phyloP scores from a whole-genome alignment of 2,797 vertebrate genomes.

The Malurus leucopterus region DNA sequence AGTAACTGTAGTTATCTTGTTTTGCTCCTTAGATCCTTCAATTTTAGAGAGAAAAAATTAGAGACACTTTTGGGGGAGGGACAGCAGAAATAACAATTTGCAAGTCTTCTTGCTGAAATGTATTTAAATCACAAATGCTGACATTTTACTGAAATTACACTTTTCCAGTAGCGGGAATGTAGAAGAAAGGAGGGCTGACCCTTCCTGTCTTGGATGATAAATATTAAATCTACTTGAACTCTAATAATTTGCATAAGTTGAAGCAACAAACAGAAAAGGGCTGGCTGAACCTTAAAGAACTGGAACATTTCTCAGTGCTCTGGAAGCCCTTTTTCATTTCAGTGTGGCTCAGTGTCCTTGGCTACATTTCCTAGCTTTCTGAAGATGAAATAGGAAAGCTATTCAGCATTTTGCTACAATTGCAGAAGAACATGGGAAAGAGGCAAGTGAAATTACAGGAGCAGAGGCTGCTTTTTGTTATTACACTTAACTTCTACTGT shows the following conservation, averaged over 20 bases:
- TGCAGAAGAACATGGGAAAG: background rate
- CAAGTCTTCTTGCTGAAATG: background rate
- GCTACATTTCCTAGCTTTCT: constrained; percentile 39
- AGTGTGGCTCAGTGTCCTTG: background rate
- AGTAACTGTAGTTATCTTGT: background rate
- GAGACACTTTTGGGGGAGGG: background rate
- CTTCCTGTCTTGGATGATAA: constrained; percentile 44
- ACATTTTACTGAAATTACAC: constrained; percentile 22
- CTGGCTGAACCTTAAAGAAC: constrained; percentile 49
- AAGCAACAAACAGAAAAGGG: constrained; percentile 55
- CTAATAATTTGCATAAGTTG: constrained; percentile 47
- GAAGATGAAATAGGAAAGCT: constrained; percentile 23
- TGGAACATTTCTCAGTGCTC: constrained; percentile 13
- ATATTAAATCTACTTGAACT: constrained; percentile 52
- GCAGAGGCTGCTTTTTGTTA: background rate
- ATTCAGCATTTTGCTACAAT: background rate
- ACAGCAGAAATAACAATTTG: background rate
- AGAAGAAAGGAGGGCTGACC: constrained; percentile 10
- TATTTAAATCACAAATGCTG: constrained; percentile 26
- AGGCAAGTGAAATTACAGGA: constrained; percentile 7
- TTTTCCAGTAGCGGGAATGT: constrained; percentile 10
- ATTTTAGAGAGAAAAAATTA: background rate
- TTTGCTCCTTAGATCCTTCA: background rate
- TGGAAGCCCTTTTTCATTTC: constrained; percentile 27
- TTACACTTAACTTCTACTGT: background rate